Base-by-base conservation (phyloP, 2,888 invertebrate genomes). In the Agonopterix arenella region DNA sequence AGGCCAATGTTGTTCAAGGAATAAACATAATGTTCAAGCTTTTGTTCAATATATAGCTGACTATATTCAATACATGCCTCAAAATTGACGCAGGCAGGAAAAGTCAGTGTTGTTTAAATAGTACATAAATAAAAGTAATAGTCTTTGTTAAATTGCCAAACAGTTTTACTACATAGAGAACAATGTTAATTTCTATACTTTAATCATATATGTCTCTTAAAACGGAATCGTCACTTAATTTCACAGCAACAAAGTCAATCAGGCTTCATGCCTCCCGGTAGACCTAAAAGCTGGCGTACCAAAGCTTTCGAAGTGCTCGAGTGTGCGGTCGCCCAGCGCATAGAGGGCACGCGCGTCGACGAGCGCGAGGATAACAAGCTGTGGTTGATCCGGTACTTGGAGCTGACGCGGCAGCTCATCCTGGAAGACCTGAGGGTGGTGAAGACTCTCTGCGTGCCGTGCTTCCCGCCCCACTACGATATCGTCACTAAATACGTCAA, bases 271-370 rank as follows among this genome's bases (percentile, higher is more conserved):
- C 97, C 99, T 0, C 98, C 98, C 0, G 98, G 97, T 0, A 91
- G 99, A 40, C 99, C 98, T 0, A 98, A 99, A 71, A 90, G 90
- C 49, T 98, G 98, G 98, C 93, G 95, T 48, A 90, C 93, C 9
- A 96, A 95, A 91, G 94, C 95, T 0, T 94, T 98, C 75, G 91
- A 94, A 62, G 95, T 97, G 0, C 73, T 97, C 10, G 94, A 94
- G 70, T 92, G 93, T 66, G 93, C 95, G 0, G 96, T 96, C 0
- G 92, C 92, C 0, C 94, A 94, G 53, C 92, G 97, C 51, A 95
- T 99, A 49, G 98, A 98, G 82, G 98, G 98, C 0, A 98, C 97
- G 5, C 96, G 98, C 60, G 93, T 98, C 4, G 98, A 98, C 66
- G 98, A 98, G 68, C 89, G 98, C 18, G 92, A 91, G 13, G 95